Evolutionary conservation across 2,888 invertebrate genomes (phyloP), one percentile per base, ranked within the genome.

Genomic region (Palloptera scutellata): DNA sequence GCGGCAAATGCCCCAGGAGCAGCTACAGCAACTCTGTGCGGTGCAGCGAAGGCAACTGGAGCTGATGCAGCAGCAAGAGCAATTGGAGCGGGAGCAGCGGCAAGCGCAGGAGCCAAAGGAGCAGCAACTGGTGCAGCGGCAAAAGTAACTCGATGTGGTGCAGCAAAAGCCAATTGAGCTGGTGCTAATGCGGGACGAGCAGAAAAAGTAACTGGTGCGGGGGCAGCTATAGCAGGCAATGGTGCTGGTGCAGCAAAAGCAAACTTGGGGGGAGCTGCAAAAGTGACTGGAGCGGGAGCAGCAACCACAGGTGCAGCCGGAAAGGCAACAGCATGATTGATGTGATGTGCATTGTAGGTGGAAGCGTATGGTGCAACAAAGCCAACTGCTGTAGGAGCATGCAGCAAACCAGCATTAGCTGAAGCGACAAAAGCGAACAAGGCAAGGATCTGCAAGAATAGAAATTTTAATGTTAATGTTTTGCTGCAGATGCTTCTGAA

Each of bases 321-420:
- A 11, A 90, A 87, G 30, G 92, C 91, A 4, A 92, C 87, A 0
- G 92, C 92, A 76, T 92, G 92, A 85, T 92, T 91, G 66, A 92
- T 87, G 19, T 90, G 86, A 76, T 92, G 92, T 0, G 92, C 91
- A 69, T 91, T 91, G 85, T 91, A 93, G 13, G 91, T 91, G 75
- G 88, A 89, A 63, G 92, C 92, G 75, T 91, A 92, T 3, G 92
- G 92, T 0, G 92, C 90, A 4, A 92, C 90, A 1, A 91, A 76
- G 42, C 83, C 83, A 74, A 83, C 76, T 15, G 77, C 61, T 19
- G 70, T 59, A 83, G 91, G 91, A 75, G 74, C 78, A 13, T 78
- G 79, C 66, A 92, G 85, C 6, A 83, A 76, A 70, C 84, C 83
- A 76, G 84, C 81, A 60, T 80, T 77, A 20, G 77, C 70, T 80